These are phyloP conservation scores for Laterallus jamaicensis DNA, from an alignment of 2,113 vertebrate species.

Conservation along the genomic window DNA sequence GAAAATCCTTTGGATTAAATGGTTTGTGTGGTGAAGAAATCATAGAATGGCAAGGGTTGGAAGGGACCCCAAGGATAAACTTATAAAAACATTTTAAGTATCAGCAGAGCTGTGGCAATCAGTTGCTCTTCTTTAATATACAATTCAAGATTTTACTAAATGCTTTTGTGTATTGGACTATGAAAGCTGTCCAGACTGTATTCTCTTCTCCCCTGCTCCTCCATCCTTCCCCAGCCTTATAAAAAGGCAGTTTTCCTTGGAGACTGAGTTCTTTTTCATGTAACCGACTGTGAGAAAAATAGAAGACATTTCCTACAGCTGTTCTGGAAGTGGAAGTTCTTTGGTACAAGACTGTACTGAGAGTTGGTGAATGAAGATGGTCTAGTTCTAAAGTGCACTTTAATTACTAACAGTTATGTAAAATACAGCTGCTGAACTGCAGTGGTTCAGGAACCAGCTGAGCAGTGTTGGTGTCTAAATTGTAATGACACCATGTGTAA, in stretches of 20 bases:
- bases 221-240: accelerated
- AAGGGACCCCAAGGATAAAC: not conserved
- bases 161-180: not conserved
- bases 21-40: not conserved
- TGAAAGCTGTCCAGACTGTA: not conserved
- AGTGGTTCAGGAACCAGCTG: not conserved
- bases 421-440: not conserved
- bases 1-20: not conserved
- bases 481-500: not conserved
- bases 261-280: not conserved
- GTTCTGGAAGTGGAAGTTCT: not conserved
- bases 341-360: not conserved
- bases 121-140: not conserved
- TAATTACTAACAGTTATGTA: not conserved
- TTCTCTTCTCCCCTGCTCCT: not conserved
- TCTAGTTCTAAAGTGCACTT: not conserved
- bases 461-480: not conserved
- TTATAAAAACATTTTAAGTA: not conserved
- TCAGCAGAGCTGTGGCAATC: not conserved
- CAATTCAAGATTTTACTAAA: not conserved
- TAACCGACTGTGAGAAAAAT: not conserved
- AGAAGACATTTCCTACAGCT: not conserved
- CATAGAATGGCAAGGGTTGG: not conserved
- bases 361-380: not conserved
- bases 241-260: not conserved